Evolutionary conservation across 2,797 vertebrate genomes (phyloP).

Genomic region (Lycodopsis pacificus): DNA sequence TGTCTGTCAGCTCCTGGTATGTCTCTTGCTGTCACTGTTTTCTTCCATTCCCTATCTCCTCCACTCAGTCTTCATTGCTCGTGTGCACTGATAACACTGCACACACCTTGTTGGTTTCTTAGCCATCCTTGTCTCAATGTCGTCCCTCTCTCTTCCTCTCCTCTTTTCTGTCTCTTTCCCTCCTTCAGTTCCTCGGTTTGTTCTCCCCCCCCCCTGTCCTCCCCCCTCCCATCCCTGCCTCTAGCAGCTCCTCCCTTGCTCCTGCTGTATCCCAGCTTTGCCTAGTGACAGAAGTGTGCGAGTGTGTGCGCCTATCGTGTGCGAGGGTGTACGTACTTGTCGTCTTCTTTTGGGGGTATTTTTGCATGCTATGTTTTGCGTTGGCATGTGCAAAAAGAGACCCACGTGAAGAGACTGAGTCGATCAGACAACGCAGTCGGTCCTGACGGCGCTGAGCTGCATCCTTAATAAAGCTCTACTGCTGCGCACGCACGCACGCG

Average conservation of each 20-base stretch:
- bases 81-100: not conserved
- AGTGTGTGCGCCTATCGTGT: not conserved
- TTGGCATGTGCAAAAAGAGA: slow-evolving; percentile 11
- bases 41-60: slow-evolving; percentile 6
- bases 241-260: slow-evolving; percentile 1
- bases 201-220: slow-evolving; percentile 25
- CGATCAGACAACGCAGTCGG: not conserved
- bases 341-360: not conserved
- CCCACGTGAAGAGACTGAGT: slow-evolving; percentile 21
- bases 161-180: slow-evolving; percentile 26
- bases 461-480: slow-evolving; percentile 36
- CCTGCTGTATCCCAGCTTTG: slow-evolving; percentile 67
- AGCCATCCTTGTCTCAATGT: slow-evolving; percentile 24
- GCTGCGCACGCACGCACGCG: slow-evolving; percentile 30
- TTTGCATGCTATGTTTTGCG: slow-evolving; percentile 17
- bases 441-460: slow-evolving; percentile 46
- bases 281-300: slow-evolving; percentile 68
- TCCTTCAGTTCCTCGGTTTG: slow-evolving; percentile 46
- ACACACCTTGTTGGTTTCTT: slow-evolving; percentile 3
- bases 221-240: slow-evolving; percentile 28
- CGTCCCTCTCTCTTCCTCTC: slow-evolving; percentile 16
- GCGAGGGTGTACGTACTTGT: not conserved
- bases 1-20: slow-evolving; percentile 20
- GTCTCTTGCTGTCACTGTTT: slow-evolving; percentile 25
- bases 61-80: slow-evolving; percentile 11